Evolutionary conservation across 30 jellyfish, hydroid and myxozoan species (phyloP), one percentile per base, ranked within the genome.

Genomic region (Catostylus mosaicus): DNA sequence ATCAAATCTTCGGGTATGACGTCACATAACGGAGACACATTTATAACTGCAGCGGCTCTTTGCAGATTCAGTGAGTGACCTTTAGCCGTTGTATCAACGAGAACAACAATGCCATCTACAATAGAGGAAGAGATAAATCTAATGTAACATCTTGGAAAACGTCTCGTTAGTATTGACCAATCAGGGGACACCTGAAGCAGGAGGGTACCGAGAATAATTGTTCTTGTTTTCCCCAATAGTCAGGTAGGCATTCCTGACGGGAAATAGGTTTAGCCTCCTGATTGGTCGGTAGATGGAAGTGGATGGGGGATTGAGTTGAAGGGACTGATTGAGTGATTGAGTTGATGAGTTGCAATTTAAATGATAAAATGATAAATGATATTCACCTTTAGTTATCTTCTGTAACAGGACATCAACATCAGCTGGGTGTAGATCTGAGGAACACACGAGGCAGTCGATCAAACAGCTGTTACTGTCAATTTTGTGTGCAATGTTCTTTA

Each of bases 391-490:
- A 0, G 18, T 30, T 24, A 73, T 1, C 18, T 7, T 47, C 29
- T 22, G 27, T 5, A 29, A 29, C 52, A 73, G 43, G 18, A 19
- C 4, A 7, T 33, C 22, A 45, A 33, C 71, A 73, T 73, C 84
- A 14, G 68, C 51, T 23, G 84, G 71, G 33, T 73, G 84, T 50
- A 73, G 30, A 26, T 73, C 84, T 20, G 69, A 45, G 0, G 84
- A 73, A 33, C 60, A 73, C 2, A 73, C 68, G 8, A 73, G 56
- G 46, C 66, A 73, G 31, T 73, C 84, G 33, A 0, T 33, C 12
- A 24, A 57, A 45, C 10, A 0, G 16, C 14, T 31, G 12, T 48
- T 35, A 14, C 11, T 36, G 23, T 23, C 34, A 18, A 36, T 0
- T 37, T 36, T 64, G 27, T 36, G 64, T 34, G 3, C 22, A 20